phyloP scores from a whole-genome alignment of 2,888 invertebrate species.

The Beris chalybata region DNA sequence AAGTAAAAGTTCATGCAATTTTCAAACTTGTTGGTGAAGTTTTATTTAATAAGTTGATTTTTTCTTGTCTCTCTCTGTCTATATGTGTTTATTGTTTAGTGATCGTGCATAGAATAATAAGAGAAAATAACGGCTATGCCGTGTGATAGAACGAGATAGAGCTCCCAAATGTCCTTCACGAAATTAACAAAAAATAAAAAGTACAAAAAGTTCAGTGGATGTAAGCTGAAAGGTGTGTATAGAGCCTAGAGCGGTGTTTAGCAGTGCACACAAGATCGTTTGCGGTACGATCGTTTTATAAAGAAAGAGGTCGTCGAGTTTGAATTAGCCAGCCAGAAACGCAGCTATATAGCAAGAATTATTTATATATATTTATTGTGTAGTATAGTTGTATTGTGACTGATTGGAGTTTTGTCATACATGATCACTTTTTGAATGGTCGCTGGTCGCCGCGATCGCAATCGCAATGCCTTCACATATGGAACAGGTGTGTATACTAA shows the following conservation, averaged over 20 bases:
- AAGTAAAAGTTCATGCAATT: background rate
- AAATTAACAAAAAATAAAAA: background rate
- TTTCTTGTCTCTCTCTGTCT: background rate
- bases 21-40: slow-evolving; percentile 1
- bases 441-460: slow-evolving; percentile 4
- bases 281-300: no score
- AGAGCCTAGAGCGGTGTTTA: no score
- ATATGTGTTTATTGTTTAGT: background rate
- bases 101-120: slow-evolving; percentile 19
- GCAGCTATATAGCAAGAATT: no score
- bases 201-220: background rate
- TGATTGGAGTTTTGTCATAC: no score
- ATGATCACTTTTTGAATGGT: slow-evolving; percentile 9
- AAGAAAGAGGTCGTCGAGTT: no score
- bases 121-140: slow-evolving; percentile 7
- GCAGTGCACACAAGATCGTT: no score
- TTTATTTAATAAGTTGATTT: background rate
- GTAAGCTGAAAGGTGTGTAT: background rate
- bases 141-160: background rate
- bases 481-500: slow-evolving; percentile 12
- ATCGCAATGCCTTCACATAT: slow-evolving; percentile 22
- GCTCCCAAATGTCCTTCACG: slow-evolving; percentile 7
- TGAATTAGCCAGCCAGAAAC: no score
- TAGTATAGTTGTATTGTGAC: no score
- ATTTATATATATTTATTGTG: no score